Evolutionary conservation across 1,140 invertebrate genomes (phyloP), one percentile per base, ranked within the genome.

Genomic region (Listronotus bonariensis): DNA sequence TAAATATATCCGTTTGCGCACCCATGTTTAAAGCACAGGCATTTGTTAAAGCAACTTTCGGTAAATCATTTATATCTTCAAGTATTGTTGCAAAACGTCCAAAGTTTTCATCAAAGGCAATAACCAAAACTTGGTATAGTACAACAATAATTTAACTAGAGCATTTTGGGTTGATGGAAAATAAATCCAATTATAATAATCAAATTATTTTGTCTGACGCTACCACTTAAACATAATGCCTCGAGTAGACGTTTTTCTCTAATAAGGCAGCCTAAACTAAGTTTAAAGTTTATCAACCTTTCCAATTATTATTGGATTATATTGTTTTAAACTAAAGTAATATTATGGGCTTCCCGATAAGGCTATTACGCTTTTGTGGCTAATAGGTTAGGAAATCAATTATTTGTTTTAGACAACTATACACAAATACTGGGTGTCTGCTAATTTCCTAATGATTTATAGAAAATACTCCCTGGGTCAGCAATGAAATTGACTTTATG

Each of bases 141-240:
- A 18, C n/a, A 14, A 18, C 9, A 18, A 46, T 18, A 46, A 46
- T 46, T 46, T 17, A 17, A 46, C 46, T 49, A 20, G 11, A 49
- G 46, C 20, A 49, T 49, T 49, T 45, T 26, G 32, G 34, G 2
- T 38, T 38, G 32, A 54, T 38, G 52, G 52, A 38, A 38, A 54
- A 54, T 54, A 54, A 54, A 54, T 54, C 52, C 52, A 54, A 54
- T 54, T 54, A 54, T 32, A 54, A 38, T 54, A 54, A 54, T 54
- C 52, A 41, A 54, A 41, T 54, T 54, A 54, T 18, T 54, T 54
- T 31, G 31, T 54, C 52, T 54, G 52, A 38, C 34, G 52, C 38
- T 54, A 40, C 52, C 52, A 20, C 52, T 54, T 31, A 54, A 54
- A 54, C 52, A 54, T 41, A 54, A 54, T 38, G 38, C 26, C 32